A percentile compares a stretch with the other conserved stretches of the same genome.
Conservation (phyloP, 2,888 invertebrate genomes). For the Leptopilina syphax region DNA sequence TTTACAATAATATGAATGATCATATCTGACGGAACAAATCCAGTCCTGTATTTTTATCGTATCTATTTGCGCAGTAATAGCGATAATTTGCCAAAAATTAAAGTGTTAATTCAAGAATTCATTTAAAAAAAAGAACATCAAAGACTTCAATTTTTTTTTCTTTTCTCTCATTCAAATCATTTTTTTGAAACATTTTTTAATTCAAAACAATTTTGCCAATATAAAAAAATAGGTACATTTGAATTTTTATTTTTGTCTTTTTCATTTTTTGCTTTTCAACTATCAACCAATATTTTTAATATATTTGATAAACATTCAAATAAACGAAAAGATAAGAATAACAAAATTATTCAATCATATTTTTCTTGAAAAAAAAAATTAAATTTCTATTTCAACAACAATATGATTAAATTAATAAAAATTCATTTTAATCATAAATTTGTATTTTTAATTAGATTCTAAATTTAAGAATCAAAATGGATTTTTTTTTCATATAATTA, state of each 20-base stretch:
- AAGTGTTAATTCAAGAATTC: conserved; percentile 8
- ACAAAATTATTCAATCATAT: background rate
- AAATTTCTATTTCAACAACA: too few species aligned
- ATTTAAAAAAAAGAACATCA: background rate
- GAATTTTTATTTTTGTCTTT: background rate
- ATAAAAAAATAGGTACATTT: background rate
- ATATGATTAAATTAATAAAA: too few species aligned
- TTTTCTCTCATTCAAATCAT: conserved; percentile 11
- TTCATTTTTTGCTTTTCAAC: background rate
- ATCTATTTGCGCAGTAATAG: conserved; percentile 27
- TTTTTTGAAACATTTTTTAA: background rate
- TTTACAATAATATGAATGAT: conserved; percentile 68
- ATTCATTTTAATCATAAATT: too few species aligned
- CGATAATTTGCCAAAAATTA: conserved; percentile 5
- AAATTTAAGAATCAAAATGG: too few species aligned
- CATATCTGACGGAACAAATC: conserved; percentile 54
- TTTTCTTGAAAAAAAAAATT: background rate
- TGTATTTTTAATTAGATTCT: too few species aligned
- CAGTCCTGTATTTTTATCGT: conserved; percentile 13
- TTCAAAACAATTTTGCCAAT: too few species aligned
- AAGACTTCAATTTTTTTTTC: background rate
- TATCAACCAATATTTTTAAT: background rate
- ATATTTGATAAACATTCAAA: background rate
- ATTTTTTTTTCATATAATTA: too few species aligned
- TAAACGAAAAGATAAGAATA: background rate